phyloP scores from a whole-genome alignment of 2,113 vertebrate genomes.

The Tautogolabrus adspersus region DNA sequence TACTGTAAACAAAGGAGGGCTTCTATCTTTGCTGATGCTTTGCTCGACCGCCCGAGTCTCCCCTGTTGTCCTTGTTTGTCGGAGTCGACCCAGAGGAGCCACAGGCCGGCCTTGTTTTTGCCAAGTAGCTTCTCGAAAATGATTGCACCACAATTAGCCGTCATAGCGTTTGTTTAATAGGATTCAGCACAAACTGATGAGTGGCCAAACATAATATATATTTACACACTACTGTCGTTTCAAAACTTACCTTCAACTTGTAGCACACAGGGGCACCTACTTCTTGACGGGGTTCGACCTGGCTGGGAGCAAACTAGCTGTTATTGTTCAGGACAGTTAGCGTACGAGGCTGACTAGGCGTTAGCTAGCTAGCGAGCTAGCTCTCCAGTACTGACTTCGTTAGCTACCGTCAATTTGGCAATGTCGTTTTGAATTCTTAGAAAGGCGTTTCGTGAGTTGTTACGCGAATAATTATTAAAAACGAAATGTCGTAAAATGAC shows the following conservation, averaged over 20 bases:
- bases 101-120: conserved; percentile 71
- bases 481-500: not conserved
- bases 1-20: not conserved
- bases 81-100: conserved; percentile 52
- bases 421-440: not conserved
- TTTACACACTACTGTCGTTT: not conserved
- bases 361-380: conserved; percentile 51
- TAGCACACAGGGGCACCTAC: conserved; percentile 16
- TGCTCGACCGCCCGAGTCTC: not conserved
- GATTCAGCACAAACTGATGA: not conserved
- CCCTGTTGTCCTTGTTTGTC: conserved; percentile 29
- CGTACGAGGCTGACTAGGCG: conserved; percentile 61
- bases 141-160: conserved; percentile 46
- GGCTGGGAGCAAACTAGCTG: conserved; percentile 52
- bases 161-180: not conserved
- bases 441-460: not conserved
- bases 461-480: conserved; percentile 1
- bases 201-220: not conserved
- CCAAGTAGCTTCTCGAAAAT: conserved; percentile 54
- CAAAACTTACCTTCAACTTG: conserved; percentile 65
- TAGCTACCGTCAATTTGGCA: conserved; percentile 35
- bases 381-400: conserved; percentile 37
- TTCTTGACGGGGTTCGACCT: conserved; percentile 36
- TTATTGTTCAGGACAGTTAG: conserved; percentile 59
- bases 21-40: not conserved